Percentiles rank a stretch among this genome's conserved stretches.
These are phyloP conservation scores for Dynastes maya DNA, from an alignment of 2,888 invertebrate genomes.

Conservation along the genomic window DNA sequence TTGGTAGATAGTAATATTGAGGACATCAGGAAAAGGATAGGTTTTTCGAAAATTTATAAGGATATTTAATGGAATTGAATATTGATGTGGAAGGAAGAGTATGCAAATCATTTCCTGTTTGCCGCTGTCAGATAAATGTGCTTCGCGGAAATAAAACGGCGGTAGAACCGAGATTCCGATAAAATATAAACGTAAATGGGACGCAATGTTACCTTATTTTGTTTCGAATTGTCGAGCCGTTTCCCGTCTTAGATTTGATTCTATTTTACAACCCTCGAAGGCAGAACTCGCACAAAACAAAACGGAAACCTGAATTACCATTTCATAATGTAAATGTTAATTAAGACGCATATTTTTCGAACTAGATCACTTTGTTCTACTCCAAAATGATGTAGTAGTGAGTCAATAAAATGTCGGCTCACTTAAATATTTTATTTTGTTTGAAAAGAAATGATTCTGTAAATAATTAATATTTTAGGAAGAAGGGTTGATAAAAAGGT, in stretches of 20 bases:
- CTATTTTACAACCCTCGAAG: neutral
- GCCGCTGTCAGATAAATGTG: slow-evolving; percentile 36
- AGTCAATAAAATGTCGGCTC: too few relatives aligned
- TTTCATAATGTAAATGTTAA: too few relatives aligned
- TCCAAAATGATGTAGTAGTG: too few relatives aligned
- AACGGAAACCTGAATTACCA: too few relatives aligned
- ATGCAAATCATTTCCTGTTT: slow-evolving; percentile 43
- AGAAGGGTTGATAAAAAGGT: too few relatives aligned
- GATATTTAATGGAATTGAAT: slow-evolving; percentile 44
- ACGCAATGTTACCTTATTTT: slow-evolving; percentile 33
- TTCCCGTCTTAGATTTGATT: slow-evolving; percentile 17
- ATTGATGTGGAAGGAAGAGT: slow-evolving; percentile 40
- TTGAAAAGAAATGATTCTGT: too few relatives aligned
- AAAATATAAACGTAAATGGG: slow-evolving; percentile 52
- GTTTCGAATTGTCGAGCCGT: neutral
- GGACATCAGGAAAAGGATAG: slow-evolving; percentile 32
- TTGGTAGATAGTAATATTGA: slow-evolving; percentile 14
- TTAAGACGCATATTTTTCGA: too few relatives aligned
- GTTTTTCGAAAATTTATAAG: slow-evolving; percentile 38
- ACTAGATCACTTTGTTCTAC: too few relatives aligned
- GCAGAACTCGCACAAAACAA: too few relatives aligned
- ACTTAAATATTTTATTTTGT: too few relatives aligned
- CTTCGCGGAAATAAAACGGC: slow-evolving; percentile 14
- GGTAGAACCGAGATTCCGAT: slow-evolving; percentile 33
- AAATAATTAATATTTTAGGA: too few relatives aligned